These are phyloP conservation scores for Villa cingulata DNA, from an alignment of 2,888 invertebrate genomes.

Conservation along the genomic window DNA sequence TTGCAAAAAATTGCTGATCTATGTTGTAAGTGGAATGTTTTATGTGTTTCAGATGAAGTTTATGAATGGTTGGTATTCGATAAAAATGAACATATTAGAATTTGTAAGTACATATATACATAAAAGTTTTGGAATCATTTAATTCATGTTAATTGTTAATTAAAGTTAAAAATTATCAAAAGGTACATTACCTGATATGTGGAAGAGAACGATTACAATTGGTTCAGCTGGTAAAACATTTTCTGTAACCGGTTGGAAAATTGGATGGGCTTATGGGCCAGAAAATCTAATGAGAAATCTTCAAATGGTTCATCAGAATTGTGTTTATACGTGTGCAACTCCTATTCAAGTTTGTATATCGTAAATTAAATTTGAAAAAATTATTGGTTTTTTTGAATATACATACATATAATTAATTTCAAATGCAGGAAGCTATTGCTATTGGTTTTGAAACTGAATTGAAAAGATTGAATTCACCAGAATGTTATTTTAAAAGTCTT, in stretches of 20 bases:
- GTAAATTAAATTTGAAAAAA: background rate
- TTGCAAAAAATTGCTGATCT: slow-evolving; percentile 66
- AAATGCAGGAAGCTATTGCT: slow-evolving; percentile 83
- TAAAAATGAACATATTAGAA: slow-evolving; percentile 71
- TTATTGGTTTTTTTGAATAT: background rate
- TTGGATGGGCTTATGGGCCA: slow-evolving; percentile 94
- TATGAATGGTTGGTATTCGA: slow-evolving; percentile 94
- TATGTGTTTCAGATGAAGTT: slow-evolving; percentile 93
- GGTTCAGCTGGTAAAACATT: slow-evolving; percentile 98
- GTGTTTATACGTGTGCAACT: slow-evolving; percentile 80
- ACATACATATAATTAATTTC: too few relatives aligned
- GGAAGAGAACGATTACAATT: slow-evolving; percentile 91
- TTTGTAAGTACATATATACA: slow-evolving; percentile 64
- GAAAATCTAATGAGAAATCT: slow-evolving; percentile 63
- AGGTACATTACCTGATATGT: slow-evolving; percentile 92
- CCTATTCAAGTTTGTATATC: slow-evolving; percentile 60
- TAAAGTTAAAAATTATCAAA: too few relatives aligned
- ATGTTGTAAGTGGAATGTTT: slow-evolving; percentile 81
- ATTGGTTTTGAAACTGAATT: slow-evolving; percentile 78
- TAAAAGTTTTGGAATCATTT: too few relatives aligned
- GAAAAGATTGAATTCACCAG: slow-evolving; percentile 49
- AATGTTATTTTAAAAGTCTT: slow-evolving; percentile 72
- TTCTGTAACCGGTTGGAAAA: slow-evolving; percentile 94
- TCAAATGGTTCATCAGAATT: slow-evolving; percentile 86
- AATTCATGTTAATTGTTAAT: background rate